These are phyloP conservation scores for Eurypyga helias DNA, from an alignment of 2,113 vertebrate species.

Conservation along the genomic window DNA sequence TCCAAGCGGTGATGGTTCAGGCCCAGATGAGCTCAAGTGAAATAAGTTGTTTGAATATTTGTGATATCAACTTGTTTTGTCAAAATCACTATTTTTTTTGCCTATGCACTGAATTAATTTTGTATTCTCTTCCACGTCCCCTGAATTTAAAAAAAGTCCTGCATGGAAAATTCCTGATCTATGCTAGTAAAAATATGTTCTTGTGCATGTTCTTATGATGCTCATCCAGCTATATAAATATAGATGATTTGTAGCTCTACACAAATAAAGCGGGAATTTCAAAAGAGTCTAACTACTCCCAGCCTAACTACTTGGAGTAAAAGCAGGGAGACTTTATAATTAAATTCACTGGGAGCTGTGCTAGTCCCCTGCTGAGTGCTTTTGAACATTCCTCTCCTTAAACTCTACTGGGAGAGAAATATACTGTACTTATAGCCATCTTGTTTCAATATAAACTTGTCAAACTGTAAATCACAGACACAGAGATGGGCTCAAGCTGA, in stretches of 20 bases:
- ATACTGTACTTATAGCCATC: slow-evolving; percentile 58
- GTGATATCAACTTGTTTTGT: not conserved
- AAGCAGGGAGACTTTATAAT: slow-evolving; percentile 45
- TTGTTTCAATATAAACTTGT: slow-evolving; percentile 69
- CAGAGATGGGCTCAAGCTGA: slow-evolving; percentile 41
- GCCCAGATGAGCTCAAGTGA: not conserved
- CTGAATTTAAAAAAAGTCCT: not conserved
- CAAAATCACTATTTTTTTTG: not conserved
- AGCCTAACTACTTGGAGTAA: slow-evolving; percentile 21
- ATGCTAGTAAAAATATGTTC: not conserved
- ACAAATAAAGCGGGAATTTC: slow-evolving; percentile 54
- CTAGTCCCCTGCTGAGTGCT: slow-evolving; percentile 60
- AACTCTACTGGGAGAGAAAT: slow-evolving; percentile 38
- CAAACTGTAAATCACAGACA: slow-evolving; percentile 54
- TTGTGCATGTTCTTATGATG: slow-evolving; percentile 5
- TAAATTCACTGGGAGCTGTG: slow-evolving; percentile 46
- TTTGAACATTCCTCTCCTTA: slow-evolving; percentile 49
- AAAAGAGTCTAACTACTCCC: slow-evolving; percentile 55
- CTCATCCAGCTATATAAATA: slow-evolving; percentile 8
- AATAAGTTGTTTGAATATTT: not conserved
- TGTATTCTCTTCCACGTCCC: not conserved
- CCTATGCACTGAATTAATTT: not conserved
- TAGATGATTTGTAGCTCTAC: slow-evolving; percentile 9
- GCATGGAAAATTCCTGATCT: not conserved
- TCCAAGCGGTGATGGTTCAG: not conserved